Base-by-base conservation (phyloP, 1,140 invertebrate species). In the Andrena cerasifolii region DNA sequence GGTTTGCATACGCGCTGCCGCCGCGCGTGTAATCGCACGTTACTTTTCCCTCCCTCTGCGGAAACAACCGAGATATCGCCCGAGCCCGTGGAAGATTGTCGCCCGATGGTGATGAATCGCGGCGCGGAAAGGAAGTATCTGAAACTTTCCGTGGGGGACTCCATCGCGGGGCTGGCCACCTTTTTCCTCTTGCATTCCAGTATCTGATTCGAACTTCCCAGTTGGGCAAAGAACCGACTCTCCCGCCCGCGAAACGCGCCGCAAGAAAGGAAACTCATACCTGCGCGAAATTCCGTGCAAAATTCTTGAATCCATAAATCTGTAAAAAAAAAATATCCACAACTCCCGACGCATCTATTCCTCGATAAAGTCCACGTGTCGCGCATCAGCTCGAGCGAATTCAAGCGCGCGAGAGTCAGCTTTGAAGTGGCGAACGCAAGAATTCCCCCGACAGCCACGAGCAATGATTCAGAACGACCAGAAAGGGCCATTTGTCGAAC, bases 1-100 rank as follows among this genome's bases (percentile, higher is more conserved):
- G 33, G 18, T 31, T 43, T 31, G 67, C 67, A 58, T 70, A 56
- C 24, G 33, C 21, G 33, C 16, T n/a, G n/a, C n/a, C n/a, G n/a
- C n/a, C n/a, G n/a, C n/a, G 26, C n/a, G 56, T 61, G 36, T 47
- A 62, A 72, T 59, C 70, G 10, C 24, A 47, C 58, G 12, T 14
- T 51, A 31, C 24, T 74, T 65, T 74, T 63, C 59, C 45, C 43
- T 28, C 40, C n/a, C n/a, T n/a, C 16, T 28, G 43, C 68, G 43
- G 68, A 61, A 61, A 72, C 36, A 61, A 12, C 28, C 68, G 43
- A 47, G 68, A n/a, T 61, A 61, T 72, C 43, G 40, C 40, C n/a
- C n/a, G 3, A 4, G 18, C 3, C 24, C 36, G 18, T 18, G 28
- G n/a, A 47, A 61, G 68, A 72, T 59, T 31, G 67, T 59, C 53